Conservation (phyloP, 2,113 vertebrate species). For the Bagarius yarrelli region DNA sequence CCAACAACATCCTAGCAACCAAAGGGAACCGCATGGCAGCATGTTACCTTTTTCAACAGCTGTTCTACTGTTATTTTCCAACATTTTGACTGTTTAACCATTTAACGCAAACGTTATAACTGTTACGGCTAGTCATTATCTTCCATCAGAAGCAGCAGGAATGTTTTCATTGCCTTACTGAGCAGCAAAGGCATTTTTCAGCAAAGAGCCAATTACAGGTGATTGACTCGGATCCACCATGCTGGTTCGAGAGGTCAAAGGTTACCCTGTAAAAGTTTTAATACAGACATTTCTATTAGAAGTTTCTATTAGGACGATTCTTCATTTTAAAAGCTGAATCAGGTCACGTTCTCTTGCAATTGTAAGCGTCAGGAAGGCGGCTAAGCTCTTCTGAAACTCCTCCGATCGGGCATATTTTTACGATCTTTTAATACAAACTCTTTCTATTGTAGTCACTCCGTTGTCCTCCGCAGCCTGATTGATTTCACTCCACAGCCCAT, state of each 20-base stretch:
- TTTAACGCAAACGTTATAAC: too few species aligned
- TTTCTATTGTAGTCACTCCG: background rate
- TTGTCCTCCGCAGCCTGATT: background rate
- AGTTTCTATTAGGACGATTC: too few species aligned
- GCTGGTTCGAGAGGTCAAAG: slow-evolving; percentile 12
- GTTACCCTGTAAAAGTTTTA: background rate
- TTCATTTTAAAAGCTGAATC: too few species aligned
- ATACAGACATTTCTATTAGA: too few species aligned
- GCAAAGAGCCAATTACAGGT: background rate
- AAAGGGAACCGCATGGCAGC: background rate
- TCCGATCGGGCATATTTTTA: too few species aligned
- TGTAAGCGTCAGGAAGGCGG: too few species aligned
- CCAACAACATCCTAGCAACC: background rate
- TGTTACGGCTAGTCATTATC: background rate
- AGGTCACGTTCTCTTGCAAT: too few species aligned
- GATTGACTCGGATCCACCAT: background rate
- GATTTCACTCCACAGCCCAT: background rate
- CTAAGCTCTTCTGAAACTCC: too few species aligned
- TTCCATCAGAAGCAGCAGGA: background rate
- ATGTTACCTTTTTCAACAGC: background rate
- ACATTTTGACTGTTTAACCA: too few species aligned
- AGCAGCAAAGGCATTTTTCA: background rate
- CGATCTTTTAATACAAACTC: background rate
- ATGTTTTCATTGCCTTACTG: background rate
- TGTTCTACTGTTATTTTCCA: background rate